Conservation (phyloP, 30 jellyfish, hydroid and myxozoan species). For the Hydra vulgaris region DNA sequence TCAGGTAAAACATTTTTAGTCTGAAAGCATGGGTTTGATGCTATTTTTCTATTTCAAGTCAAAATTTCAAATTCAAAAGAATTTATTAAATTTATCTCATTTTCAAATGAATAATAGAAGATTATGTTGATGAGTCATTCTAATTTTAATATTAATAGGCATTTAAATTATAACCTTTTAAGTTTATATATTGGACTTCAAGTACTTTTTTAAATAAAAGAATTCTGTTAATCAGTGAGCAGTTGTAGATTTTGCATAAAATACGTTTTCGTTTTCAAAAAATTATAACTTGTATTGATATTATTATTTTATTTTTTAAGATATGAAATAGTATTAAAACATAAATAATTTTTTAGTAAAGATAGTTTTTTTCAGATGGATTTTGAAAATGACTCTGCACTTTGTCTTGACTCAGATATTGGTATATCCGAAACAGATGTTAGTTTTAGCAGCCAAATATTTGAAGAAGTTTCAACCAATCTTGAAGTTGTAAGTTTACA, state of each 20-base stretch:
- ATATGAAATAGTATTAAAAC: background rate
- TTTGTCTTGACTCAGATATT: background rate
- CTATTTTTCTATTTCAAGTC: background rate
- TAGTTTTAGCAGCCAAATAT: background rate
- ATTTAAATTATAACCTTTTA: background rate
- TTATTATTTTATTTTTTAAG: background rate
- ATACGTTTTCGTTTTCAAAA: background rate
- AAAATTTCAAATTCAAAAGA: background rate
- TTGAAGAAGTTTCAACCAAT: background rate
- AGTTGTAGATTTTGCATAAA: background rate
- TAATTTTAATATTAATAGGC: background rate
- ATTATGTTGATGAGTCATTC: background rate
- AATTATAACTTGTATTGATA: too few species aligned
- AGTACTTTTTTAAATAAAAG: background rate
- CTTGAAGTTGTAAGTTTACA: background rate
- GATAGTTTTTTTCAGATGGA: background rate
- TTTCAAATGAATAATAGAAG: background rate
- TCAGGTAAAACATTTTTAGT: background rate
- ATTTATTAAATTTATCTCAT: background rate
- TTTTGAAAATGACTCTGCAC: background rate
- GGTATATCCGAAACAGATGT: background rate
- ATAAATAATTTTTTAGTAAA: too few species aligned
- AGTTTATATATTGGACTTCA: background rate
- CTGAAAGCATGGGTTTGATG: background rate
- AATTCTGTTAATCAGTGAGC: background rate